These are phyloP conservation scores for Zele albiditarsus DNA, from an alignment of 2,888 invertebrate genomes.

Conservation along the genomic window DNA sequence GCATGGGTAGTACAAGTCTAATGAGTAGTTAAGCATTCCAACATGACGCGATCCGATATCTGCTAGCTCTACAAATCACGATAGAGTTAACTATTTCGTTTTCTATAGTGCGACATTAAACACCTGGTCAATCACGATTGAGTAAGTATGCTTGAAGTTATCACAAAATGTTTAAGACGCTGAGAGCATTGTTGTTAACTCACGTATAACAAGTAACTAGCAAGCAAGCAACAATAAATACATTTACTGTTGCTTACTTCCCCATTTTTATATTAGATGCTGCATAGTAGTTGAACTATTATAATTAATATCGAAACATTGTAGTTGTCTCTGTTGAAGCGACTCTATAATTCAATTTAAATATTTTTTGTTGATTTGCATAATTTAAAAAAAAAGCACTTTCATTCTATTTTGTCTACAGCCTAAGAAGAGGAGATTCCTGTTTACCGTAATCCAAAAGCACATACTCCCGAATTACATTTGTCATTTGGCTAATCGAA, in stretches of 20 bases:
- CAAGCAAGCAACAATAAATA: background rate
- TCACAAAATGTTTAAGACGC: constrained; percentile 20
- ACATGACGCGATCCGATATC: background rate
- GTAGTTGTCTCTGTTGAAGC: constrained; percentile 1
- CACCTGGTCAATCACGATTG: constrained; percentile 14
- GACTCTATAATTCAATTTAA: background rate
- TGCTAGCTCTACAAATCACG: background rate
- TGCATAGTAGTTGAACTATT: background rate
- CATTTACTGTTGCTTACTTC: constrained; percentile 15
- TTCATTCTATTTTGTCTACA: constrained; percentile 75
- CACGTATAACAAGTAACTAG: background rate
- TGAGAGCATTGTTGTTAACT: constrained; percentile 24
- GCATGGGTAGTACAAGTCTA: background rate
- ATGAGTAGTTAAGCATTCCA: background rate
- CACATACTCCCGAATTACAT: constrained; percentile 62
- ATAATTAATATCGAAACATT: background rate
- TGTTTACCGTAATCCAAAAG: constrained; percentile 71
- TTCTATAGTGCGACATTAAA: background rate
- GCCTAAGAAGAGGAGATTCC: constrained; percentile 77
- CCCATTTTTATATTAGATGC: background rate
- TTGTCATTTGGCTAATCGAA: constrained; percentile 60
- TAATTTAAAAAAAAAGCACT: constrained; percentile 50
- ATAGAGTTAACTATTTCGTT: background rate
- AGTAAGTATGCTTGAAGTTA: constrained; percentile 34
- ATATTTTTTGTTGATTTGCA: background rate